Conservation (phyloP, 1,140 invertebrate species). For the Drosophila pandora region DNA sequence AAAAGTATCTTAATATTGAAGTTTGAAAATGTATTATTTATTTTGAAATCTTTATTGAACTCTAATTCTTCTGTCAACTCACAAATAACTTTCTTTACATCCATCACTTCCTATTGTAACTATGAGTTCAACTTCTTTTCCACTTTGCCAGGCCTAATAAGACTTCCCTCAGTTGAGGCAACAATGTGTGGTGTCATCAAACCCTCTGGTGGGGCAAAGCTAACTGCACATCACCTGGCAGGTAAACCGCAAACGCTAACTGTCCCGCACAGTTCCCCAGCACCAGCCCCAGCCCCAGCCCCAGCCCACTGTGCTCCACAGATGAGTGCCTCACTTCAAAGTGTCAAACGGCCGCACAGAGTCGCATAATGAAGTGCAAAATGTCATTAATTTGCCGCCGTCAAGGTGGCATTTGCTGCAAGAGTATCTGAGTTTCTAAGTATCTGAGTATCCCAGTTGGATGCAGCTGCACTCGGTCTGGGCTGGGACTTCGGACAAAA, state of each 20-base stretch:
- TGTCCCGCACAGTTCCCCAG: slow-evolving; percentile 17
- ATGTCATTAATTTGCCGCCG: slow-evolving; percentile 79
- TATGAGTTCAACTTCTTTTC: slow-evolving; percentile 1
- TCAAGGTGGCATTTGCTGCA: slow-evolving; percentile 33
- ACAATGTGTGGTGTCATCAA: slow-evolving; percentile 33
- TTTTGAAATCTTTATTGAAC: too few relatives aligned
- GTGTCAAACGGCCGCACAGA: slow-evolving; percentile 78
- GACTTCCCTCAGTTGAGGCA: neutral
- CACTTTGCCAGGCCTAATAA: slow-evolving; percentile 7
- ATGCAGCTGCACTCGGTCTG: slow-evolving; percentile 47
- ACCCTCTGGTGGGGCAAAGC: slow-evolving; percentile 19
- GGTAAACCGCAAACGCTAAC: slow-evolving; percentile 60
- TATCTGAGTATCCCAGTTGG: slow-evolving; percentile 16
- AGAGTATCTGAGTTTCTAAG: slow-evolving; percentile 12
- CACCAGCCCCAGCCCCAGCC: too few relatives aligned
- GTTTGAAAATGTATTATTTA: too few relatives aligned
- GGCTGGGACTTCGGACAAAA: slow-evolving; percentile 56
- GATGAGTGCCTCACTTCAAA: slow-evolving; percentile 81
- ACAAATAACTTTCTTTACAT: neutral
- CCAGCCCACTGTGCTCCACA: slow-evolving; percentile 31
- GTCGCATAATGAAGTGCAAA: slow-evolving; percentile 82
- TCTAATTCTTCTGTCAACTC: neutral
- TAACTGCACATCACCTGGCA: slow-evolving; percentile 69
- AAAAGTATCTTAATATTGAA: too few relatives aligned
- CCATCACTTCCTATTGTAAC: neutral